Base-by-base conservation (phyloP, 1,140 invertebrate species). In the Eupristina koningsbergeri region DNA sequence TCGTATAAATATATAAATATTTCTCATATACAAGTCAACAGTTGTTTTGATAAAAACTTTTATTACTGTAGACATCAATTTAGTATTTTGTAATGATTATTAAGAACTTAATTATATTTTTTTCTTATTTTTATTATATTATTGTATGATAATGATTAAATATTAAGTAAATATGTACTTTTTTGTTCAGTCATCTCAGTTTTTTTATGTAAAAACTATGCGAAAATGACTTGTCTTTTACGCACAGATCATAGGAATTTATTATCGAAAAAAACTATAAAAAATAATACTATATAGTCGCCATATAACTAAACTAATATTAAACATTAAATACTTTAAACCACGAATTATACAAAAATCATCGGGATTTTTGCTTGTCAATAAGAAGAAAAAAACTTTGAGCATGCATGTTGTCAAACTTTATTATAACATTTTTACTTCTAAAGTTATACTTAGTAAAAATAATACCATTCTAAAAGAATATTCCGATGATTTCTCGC, bases 251-350 rank as follows among this genome's bases (percentile, higher is more conserved):
- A 69, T 50, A 82, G 86, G 81, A 76, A 73, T 85, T 86, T 69
- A 84, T 85, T 85, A 81, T 84, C 77, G 81, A 45, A 76, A 85
- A 87, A 87, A 87, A 75, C 67, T 77, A 83, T 77, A 69, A 88
- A 88, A 89, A 89, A 86, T 88, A 88, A 89, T 88, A 88, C 87
- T 89, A 87, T 86, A 79, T 71, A 86, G 86, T 84, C 74, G 84
- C 61, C 64, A 76, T 7, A 11, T 61, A 39, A 47, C 22, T 73
- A 85, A 36, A 7, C 9, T 85, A 85, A 76, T 61, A 69, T 75
- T 75, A 83, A 22, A 83, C 76, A 75, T 82, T 31, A n/a, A 53
- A 73, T 80, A 61, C 39, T n/a, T 34, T 64, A 64, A 26, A 81
- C 34, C 79, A 50, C 58, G 53, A 45, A 75, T 53, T 7, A 29